These are phyloP conservation scores for Clarias magur DNA, from an alignment of 2,113 vertebrate genomes.

Conservation along the genomic window DNA sequence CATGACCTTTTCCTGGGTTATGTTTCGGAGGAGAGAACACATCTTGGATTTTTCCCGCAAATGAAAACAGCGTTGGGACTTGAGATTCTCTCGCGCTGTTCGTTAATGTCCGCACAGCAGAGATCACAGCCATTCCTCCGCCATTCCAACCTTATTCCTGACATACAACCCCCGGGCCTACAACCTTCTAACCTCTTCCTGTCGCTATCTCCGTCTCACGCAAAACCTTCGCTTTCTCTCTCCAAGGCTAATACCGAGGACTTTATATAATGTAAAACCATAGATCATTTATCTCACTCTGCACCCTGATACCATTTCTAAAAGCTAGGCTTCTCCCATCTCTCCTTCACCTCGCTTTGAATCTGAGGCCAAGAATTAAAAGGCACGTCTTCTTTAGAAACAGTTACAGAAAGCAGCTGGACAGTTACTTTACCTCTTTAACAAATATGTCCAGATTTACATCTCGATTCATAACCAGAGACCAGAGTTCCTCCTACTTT, in stretches of 20 bases:
- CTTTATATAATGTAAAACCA: slow-evolving; percentile 68
- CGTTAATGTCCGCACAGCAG: slow-evolving; percentile 63
- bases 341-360: slow-evolving; percentile 60
- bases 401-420: slow-evolving; percentile 70
- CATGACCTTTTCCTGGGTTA: slow-evolving; percentile 66
- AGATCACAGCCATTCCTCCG: slow-evolving; percentile 52
- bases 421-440: slow-evolving; percentile 60
- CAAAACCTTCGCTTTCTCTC: slow-evolving; percentile 26
- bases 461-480: slow-evolving; percentile 73
- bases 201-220: slow-evolving; percentile 32
- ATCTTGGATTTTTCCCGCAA: slow-evolving; percentile 71
- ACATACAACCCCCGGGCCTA: slow-evolving; percentile 66
- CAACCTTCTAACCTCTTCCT: slow-evolving; percentile 17
- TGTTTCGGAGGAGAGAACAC: slow-evolving; percentile 70
- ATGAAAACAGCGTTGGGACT: slow-evolving; percentile 66
- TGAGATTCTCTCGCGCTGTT: slow-evolving; percentile 68
- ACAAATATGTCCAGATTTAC: slow-evolving; percentile 70
- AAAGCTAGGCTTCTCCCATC: slow-evolving; percentile 68
- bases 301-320: slow-evolving; percentile 71
- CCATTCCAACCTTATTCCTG: slow-evolving; percentile 64
- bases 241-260: slow-evolving; percentile 66
- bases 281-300: slow-evolving; percentile 74
- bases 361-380: slow-evolving; percentile 44
- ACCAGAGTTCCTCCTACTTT: slow-evolving; percentile 62
- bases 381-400: slow-evolving; percentile 49